phyloP scores from a whole-genome alignment of 2,888 invertebrate genomes.

The Hermaeophaga mercurialis region DNA sequence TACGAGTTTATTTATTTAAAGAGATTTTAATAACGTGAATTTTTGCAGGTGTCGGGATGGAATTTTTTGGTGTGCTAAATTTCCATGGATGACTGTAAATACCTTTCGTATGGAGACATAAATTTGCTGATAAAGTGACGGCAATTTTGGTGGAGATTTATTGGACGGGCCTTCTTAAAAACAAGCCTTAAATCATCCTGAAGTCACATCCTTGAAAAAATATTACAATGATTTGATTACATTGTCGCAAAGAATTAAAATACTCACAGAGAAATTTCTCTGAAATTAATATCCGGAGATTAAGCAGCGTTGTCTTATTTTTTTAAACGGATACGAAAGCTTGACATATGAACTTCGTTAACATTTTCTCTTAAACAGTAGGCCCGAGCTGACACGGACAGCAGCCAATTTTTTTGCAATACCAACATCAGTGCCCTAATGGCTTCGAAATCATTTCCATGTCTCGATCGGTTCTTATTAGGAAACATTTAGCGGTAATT shows the following conservation, averaged over 20 bases:
- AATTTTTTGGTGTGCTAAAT: slow-evolving; percentile 14
- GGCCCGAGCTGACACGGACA: neutral
- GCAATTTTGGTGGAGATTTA: slow-evolving; percentile 6
- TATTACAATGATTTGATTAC: slow-evolving; percentile 5
- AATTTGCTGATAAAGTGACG: slow-evolving; percentile 13
- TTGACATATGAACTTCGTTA: no score
- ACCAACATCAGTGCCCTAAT: slow-evolving; percentile 10
- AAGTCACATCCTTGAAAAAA: slow-evolving; percentile 5
- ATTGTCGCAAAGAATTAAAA: slow-evolving; percentile 1
- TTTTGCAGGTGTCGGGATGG: neutral
- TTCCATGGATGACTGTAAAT: slow-evolving; percentile 6
- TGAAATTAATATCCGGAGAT: neutral
- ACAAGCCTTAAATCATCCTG: slow-evolving; percentile 18
- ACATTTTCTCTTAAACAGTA: neutral
- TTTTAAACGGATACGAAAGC: no score
- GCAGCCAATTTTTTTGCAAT: neutral
- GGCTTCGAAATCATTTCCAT: slow-evolving; percentile 22
- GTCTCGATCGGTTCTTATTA: slow-evolving; percentile 19
- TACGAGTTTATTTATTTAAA: no score
- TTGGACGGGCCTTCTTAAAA: slow-evolving; percentile 14
- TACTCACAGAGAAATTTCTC: neutral
- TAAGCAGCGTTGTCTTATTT: neutral
- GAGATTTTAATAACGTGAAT: neutral
- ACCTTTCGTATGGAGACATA: slow-evolving; percentile 9
- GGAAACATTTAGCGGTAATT: slow-evolving; percentile 31